Percentiles rank a stretch among this genome's conserved stretches.
phyloP scores from a whole-genome alignment of 2,113 vertebrate species.

The Mesitornis unicolor region DNA sequence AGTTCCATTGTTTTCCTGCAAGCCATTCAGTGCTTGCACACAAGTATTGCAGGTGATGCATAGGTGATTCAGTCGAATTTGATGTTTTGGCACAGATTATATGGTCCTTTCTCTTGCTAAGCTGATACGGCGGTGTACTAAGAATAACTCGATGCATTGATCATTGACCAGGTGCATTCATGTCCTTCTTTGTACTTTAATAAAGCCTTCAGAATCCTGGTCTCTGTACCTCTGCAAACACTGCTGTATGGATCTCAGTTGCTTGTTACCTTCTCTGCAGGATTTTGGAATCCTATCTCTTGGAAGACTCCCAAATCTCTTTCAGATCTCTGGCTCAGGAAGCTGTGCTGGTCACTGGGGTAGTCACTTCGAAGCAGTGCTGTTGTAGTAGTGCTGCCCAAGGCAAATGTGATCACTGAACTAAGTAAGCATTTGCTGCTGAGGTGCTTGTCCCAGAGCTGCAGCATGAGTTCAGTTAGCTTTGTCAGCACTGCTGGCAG shows the following conservation, averaged over 20 bases:
- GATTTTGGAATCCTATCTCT: background rate
- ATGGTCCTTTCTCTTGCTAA: background rate
- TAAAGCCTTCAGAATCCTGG: background rate
- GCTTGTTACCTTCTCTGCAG: background rate
- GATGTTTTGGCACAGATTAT: background rate
- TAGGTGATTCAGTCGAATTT: background rate
- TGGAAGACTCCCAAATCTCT: fast-evolving
- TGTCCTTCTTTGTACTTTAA: background rate
- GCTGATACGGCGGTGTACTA: background rate
- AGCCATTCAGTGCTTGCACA: background rate
- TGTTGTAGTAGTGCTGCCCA: background rate
- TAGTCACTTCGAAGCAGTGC: background rate
- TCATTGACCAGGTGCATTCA: background rate
- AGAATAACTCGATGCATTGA: background rate
- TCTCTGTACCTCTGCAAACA: background rate
- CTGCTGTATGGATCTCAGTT: background rate
- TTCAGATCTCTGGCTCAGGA: background rate
- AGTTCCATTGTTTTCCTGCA: background rate
- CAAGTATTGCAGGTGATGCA: background rate
- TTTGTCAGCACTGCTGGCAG: background rate
- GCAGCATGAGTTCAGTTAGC: background rate
- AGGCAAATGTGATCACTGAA: background rate
- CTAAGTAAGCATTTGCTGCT: background rate
- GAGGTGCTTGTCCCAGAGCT: background rate
- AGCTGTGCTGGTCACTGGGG: background rate